Percentiles rank a stretch among this genome's conserved stretches.
These are phyloP conservation scores for Phalloptychus januarius DNA, from an alignment of 2,797 vertebrate species.

Conservation along the genomic window DNA sequence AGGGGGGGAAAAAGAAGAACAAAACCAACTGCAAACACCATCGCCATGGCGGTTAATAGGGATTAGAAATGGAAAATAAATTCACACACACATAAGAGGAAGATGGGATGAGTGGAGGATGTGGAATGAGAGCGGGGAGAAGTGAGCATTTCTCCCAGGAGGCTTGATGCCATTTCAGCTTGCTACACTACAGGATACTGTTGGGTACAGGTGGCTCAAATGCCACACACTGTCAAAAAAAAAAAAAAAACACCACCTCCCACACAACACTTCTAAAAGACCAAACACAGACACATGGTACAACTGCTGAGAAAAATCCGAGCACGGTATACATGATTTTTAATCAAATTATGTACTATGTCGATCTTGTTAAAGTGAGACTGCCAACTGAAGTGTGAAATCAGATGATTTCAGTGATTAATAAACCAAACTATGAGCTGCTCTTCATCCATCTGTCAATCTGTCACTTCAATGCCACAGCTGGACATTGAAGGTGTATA, in stretches of 20 bases:
- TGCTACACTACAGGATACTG: conserved; percentile 30
- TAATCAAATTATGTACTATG: background rate
- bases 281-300: background rate
- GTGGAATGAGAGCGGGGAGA: background rate
- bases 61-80: background rate
- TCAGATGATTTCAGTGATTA: background rate
- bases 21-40: background rate
- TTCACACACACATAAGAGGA: background rate
- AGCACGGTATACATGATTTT: background rate
- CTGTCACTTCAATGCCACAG: background rate
- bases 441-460: background rate
- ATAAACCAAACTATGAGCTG: background rate
- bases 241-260: background rate
- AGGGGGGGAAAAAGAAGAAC: background rate
- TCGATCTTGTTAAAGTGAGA: background rate
- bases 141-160: conserved; percentile 16
- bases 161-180: conserved; percentile 21
- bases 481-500: too few relatives aligned
- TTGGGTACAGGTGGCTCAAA: conserved; percentile 46
- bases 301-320: background rate
- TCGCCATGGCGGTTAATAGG: background rate
- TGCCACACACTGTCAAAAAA: conserved; percentile 20
- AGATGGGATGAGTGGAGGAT: background rate
- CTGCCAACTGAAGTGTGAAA: background rate
- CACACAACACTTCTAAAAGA: conserved; percentile 6